Base-by-base conservation (phyloP, 2,888 invertebrate species). In the Andrena flavipes region DNA sequence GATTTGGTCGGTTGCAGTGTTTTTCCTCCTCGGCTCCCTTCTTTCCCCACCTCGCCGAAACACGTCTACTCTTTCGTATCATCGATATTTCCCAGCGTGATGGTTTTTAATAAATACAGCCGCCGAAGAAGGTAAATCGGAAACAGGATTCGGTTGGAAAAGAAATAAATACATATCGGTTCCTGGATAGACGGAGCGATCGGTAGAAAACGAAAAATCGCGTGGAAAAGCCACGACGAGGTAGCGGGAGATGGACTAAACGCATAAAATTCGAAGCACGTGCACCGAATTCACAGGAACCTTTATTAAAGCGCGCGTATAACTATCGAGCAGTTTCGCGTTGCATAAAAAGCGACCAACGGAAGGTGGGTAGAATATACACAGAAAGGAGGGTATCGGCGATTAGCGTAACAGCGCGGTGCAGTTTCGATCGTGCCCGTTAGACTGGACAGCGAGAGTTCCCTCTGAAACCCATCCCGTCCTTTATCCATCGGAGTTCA, bases 371-470 rank as follows among this genome's bases (percentile, higher is more conserved):
- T 23, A 8, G 42, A 42, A 51, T 62, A 42, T 72, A 76, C 48
- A 70, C 49, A 73, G 72, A 67, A 16, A 65, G 56, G 26, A 73
- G 69, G 62, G 67, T 75, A 82, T 82, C 60, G 54, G 42, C 65
- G 74, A 84, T 79, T 74, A 79, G 56, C 59, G 56, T 82, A 78
- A 82, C 70, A 78, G 70, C 23, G 56, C 70, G 49, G 65, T 49
- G 30, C 60, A 8, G 59, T 26, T 67, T 67, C 69, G 63, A 73
- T 51, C 82, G 69, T 56, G 56, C 68, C 59, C 54, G 63, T 64
- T 65, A 29, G 64, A 54, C 68, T 60, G 35, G 68, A 54, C 68
- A 62, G 51, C 71, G 68, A 68, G 63, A 59, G 10, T 26, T 23
- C 23, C 62, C 59, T 69, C 42, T 63, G 48, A 30, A 73, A 72